Base-by-base conservation (phyloP, 2,797 vertebrate genomes). In the Chrosomus eos region DNA sequence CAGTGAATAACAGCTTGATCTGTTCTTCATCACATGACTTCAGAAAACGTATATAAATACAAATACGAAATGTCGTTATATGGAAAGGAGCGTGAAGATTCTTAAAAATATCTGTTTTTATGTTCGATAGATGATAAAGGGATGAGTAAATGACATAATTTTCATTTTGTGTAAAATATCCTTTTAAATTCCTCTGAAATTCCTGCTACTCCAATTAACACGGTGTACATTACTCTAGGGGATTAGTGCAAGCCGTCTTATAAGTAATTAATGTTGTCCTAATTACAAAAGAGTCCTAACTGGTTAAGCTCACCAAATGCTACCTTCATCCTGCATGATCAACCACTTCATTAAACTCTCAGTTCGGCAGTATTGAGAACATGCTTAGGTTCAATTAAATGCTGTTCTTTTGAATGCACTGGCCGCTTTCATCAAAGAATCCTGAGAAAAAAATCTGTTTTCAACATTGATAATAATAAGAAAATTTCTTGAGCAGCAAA, bases 221-320 rank as follows among this genome's bases (percentile, higher is more conserved):
- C 78, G 58, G 74, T 51, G 75, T 66, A 45, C 74, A 73, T 26
- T 55, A 85, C 86, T 85, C 84, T 23, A n/a, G 86, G 77, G 80
- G 60, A 81, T 84, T 76, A 84, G 66, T 45, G 48, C 36, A 51
- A 81, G 85, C 78, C 26, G 40, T 80, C 87, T 88, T 81, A 60
- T 80, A 86, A 80, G 86, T 90, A 89, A 91, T 89, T 89, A 86
- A 89, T 86, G 82, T 79, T 89, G 83, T 81, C 85, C 88, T 90
- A 88, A 90, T 90, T 88, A 90, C 77, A 72, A 74, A 38, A 18
- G 28, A 85, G 51, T 73, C 31, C 68, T 89, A 89, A 88, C 83
- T 85, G 80, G 83, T 73, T 90, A 60, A 88, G 74, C 79, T 94
- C 94, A 93, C 72, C 82, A 62, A 43, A 71, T 9, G 51, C 68